Base-by-base conservation (phyloP, 2,113 vertebrate species). In the Bos indicus region DNA sequence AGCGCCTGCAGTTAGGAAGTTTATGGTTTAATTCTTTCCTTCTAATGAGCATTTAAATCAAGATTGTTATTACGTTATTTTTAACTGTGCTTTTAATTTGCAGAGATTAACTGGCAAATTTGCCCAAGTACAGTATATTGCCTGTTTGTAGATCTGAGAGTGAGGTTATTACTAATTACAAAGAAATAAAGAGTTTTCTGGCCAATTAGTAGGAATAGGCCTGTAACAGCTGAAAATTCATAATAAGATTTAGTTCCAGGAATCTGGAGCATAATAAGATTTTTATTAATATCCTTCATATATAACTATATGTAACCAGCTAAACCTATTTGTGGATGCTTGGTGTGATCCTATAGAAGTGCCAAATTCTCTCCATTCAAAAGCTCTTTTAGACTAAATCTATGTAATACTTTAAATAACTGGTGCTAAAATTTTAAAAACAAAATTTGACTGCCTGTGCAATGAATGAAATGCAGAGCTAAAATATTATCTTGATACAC, bases 51-150 rank as follows among this genome's bases (percentile, higher is more conserved):
- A 94, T 51, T 94, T 96, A 96, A 93, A 13, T 81, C 91, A 56
- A 98, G 98, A 92, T 40, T 90, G 23, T 74, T 94, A 67, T 71
- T 90, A 80, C 3, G 19, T 88, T 25, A 19, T 97, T 98, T 97
- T 95, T 95, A 91, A 77, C 40, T 84, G 62, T 64, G 15, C 57
- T 94, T 9, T n/a, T 90, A 19, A 93, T 97, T 97, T 92, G 62
- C 62, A 90, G 36, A 74, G 11, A 95, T 51, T 85, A 56, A 86
- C 33, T 95, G 52, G 80, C 43, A 97, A 92, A 89, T 89, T 93
- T 46, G 51, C 13, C 10, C 40, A 78, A 40, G 21, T 71, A 64
- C 7, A 62, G 30, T 89, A 40, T 93, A 71, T 64, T 95, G 12
- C 43, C 46, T 90, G 7, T 90, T 62, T 88, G 84, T 25, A 94